Base-by-base conservation (phyloP, 2,888 invertebrate species). In the Dynastes hyllus region DNA sequence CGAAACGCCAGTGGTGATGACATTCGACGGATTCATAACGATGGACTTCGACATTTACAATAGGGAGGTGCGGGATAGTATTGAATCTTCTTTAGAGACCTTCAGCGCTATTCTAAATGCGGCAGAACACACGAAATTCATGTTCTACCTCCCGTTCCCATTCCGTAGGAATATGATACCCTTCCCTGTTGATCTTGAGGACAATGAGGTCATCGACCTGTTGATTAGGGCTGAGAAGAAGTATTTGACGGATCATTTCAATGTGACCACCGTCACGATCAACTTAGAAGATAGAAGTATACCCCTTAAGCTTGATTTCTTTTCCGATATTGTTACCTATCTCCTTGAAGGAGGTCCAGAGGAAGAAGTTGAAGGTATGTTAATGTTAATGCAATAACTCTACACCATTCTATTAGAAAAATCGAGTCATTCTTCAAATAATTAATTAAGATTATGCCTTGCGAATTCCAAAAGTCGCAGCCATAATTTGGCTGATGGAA, bases 21-120 rank as follows among this genome's bases (percentile, higher is more conserved):
- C 58, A 2, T 61, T 29, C 29, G 58, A 61, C 1, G 58, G 58
- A 4, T n/a, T 61, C 58, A 61, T 61, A n/a, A 61, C 58, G 9
- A 61, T 61, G 58, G 58, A 61, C 16, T 61, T 61, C 58, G 58
- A 61, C 29, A 22, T 61, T 1, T 22, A 61, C 29, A 61, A 61
- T 16, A 29, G 8, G 16, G 58, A 22, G 22, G 22, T 61, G 9
- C 27, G 2, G n/a, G 4, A 22, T 5, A 22, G 22, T 5, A 61
- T 61, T 6, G 58, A 61, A 11, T n/a, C 58, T 0, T 22, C 58
- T 2, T 9, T 61, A 2, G 58, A 9, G 27, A 2, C 9, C 2
- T 29, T 27, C 22, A 29, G 29, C 22, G 58, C 29, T 4, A 22
- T 61, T 5, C 29, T 61, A 8, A 22, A 61, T 22, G 27, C 9